These are phyloP conservation scores for Odontocolon sp. DNA, from an alignment of 2,888 invertebrate genomes.

Conservation along the genomic window DNA sequence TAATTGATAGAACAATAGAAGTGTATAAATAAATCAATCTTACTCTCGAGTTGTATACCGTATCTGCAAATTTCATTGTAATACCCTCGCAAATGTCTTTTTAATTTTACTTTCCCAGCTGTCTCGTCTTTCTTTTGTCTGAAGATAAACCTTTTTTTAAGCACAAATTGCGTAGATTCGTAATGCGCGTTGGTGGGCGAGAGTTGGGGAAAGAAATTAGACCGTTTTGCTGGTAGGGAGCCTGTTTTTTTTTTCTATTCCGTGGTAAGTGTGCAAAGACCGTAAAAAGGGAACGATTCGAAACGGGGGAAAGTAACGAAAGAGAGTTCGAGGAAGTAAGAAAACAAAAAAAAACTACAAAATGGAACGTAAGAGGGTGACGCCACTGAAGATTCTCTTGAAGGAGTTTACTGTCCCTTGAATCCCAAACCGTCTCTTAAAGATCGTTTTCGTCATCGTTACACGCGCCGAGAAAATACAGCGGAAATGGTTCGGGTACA, in stretches of 20 bases:
- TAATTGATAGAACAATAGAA: too few species aligned
- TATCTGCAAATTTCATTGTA: too few species aligned
- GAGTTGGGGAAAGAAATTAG: not conserved
- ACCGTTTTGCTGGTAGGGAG: not conserved
- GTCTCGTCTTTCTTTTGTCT: too few species aligned
- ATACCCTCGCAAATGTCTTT: too few species aligned
- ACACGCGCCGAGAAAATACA: not conserved
- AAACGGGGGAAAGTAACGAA: not conserved
- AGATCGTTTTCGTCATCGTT: not conserved
- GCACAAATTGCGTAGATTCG: too few species aligned
- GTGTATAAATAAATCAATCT: too few species aligned
- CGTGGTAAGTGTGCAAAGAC: not conserved
- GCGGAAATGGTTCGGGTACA: not conserved
- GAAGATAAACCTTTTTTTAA: too few species aligned
- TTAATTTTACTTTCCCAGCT: too few species aligned
- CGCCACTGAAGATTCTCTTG: not conserved
- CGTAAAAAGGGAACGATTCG: not conserved
- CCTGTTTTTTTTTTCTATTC: not conserved
- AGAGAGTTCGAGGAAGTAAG: not conserved
- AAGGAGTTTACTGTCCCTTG: slow-evolving; percentile 3
- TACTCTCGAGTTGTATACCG: too few species aligned
- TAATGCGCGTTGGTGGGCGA: too few species aligned
- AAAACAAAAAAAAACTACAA: not conserved
- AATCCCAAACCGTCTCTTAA: not conserved
- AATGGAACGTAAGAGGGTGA: not conserved